Evolutionary conservation across 2,797 vertebrate genomes (phyloP).

Genomic region (Falco biarmicus): DNA sequence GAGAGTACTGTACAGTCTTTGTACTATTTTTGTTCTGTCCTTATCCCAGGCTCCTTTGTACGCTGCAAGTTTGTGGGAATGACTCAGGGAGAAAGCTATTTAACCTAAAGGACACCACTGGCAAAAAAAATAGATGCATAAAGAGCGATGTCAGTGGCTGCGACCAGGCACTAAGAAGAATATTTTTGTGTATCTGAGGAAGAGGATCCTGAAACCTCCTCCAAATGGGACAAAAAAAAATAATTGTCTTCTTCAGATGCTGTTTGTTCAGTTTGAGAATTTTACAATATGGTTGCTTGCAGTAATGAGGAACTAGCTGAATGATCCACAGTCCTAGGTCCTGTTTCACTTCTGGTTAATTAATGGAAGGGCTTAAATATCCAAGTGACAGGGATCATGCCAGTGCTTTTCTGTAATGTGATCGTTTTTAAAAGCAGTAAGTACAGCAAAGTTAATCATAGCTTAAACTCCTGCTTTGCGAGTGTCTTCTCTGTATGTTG

Average conservation of each 20-base stretch:
- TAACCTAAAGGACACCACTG: slow-evolving; percentile 66
- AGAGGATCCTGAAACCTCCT: background rate
- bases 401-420: slow-evolving; percentile 1
- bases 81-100: slow-evolving; percentile 72
- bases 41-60: slow-evolving; percentile 67
- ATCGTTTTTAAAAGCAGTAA: slow-evolving; percentile 22
- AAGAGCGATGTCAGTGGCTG: background rate
- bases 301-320: background rate
- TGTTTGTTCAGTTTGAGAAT: background rate
- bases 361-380: slow-evolving; percentile 61
- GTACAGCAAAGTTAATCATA: slow-evolving; percentile 28
- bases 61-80: slow-evolving; percentile 62
- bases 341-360: slow-evolving; percentile 63
- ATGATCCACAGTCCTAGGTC: background rate
- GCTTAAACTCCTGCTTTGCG: slow-evolving; percentile 14
- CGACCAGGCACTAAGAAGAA: background rate
- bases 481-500: background rate
- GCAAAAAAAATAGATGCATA: slow-evolving; percentile 21
- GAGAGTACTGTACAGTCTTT: slow-evolving; percentile 63
- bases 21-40: slow-evolving; percentile 65
- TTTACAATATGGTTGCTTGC: background rate
- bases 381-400: background rate
- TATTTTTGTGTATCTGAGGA: background rate
- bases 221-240: background rate
- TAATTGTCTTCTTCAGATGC: background rate